Conservation (phyloP, 2,113 vertebrate species). For the Regulus satrapa region DNA sequence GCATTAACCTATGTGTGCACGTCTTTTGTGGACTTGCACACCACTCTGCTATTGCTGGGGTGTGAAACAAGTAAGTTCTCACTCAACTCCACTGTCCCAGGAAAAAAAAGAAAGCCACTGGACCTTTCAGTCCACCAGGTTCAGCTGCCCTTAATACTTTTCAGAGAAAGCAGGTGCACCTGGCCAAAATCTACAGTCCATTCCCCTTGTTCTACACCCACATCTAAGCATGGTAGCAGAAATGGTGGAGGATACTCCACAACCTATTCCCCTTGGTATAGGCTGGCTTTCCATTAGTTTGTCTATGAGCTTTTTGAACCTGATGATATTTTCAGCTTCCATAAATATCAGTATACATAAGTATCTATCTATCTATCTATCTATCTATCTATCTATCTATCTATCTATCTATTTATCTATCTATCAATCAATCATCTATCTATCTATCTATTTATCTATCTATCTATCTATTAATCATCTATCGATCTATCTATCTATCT, state of each 20-base stretch:
- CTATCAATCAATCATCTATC: too few relatives aligned
- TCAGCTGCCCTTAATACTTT: neutral
- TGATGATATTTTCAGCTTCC: neutral
- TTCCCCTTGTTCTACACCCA: neutral
- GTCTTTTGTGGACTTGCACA: neutral
- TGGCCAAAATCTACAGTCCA: neutral
- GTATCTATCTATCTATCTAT: too few relatives aligned
- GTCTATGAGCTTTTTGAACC: neutral
- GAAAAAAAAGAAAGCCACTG: neutral
- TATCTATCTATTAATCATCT: too few relatives aligned
- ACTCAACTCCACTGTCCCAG: neutral
- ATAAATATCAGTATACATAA: too few relatives aligned
- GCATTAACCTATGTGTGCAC: neutral
- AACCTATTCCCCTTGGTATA: neutral
- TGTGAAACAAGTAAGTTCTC: neutral
- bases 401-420: too few relatives aligned
- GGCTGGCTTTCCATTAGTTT: neutral
- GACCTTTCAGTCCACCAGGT: neutral
- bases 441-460: too few relatives aligned
- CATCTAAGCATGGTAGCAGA: neutral
- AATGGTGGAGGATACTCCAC: neutral
- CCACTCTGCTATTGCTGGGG: neutral
- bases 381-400: too few relatives aligned
- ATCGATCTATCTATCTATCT: too few relatives aligned
- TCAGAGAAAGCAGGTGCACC: neutral